Percentiles rank a stretch among this genome's conserved stretches.
Conservation (phyloP, 2,888 invertebrate genomes). For the Tricholauxania praeusta region DNA sequence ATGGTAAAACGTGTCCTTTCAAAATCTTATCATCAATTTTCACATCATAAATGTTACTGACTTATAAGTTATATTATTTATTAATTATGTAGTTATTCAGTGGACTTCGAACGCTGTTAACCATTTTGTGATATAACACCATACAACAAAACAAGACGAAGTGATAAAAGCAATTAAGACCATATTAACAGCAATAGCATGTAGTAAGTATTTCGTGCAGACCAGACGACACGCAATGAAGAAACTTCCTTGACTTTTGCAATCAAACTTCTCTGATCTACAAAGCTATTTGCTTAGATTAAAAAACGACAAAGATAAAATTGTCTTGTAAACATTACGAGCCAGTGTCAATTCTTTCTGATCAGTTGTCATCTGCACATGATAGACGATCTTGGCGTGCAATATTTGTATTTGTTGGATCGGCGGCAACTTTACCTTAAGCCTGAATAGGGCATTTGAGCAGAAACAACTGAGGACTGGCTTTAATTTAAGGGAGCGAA, state of each 20-base stretch:
- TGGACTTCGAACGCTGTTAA: conserved; percentile 5
- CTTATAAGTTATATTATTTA: not conserved
- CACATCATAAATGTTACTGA: too few relatives aligned
- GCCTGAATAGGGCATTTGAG: conserved; percentile 25
- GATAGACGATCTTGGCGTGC: not conserved
- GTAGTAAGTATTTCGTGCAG: not conserved
- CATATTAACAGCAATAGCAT: not conserved
- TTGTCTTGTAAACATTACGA: not conserved
- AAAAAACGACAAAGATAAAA: not conserved
- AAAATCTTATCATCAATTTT: too few relatives aligned
- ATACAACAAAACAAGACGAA: not conserved
- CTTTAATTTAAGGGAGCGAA: conserved; percentile 31
- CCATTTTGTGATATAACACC: conserved; percentile 8
- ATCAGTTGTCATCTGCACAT: conserved; percentile 21
- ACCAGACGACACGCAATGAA: not conserved
- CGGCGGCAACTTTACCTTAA: conserved; percentile 17
- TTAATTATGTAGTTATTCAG: conserved; percentile 9
- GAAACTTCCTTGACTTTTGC: not conserved
- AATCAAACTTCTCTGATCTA: conserved; percentile 8
- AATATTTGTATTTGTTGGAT: not conserved
- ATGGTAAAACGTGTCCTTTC: too few relatives aligned
- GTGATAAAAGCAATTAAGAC: conserved; percentile 24
- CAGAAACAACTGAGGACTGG: conserved; percentile 13
- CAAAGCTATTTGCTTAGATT: conserved; percentile 4
- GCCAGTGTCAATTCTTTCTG: conserved; percentile 5